These are phyloP conservation scores for Xiphophorus couchianus DNA, from an alignment of 2,113 vertebrate species.

Conservation along the genomic window DNA sequence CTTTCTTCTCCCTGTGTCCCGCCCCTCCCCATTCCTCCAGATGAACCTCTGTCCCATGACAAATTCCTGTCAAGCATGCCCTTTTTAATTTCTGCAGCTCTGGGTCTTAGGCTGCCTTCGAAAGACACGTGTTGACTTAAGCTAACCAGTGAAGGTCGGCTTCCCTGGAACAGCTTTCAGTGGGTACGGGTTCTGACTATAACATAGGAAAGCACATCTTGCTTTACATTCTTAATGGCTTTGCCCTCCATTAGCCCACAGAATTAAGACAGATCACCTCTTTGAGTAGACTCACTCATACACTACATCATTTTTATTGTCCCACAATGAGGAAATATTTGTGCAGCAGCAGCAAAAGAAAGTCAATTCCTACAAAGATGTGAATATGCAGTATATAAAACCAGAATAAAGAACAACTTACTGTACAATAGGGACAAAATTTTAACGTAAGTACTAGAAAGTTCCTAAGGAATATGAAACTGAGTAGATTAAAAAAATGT, in stretches of 20 bases:
- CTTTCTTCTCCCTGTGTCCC: constrained; percentile 36
- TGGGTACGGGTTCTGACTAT: constrained; percentile 38
- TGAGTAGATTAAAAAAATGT: no score
- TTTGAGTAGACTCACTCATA: constrained; percentile 34
- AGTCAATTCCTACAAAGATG: no score
- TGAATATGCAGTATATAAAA: no score
- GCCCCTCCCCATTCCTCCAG: constrained; percentile 5
- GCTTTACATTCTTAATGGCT: constrained; percentile 73
- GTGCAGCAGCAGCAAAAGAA: no score
- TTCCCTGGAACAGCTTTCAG: constrained; percentile 34
- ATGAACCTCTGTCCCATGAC: constrained; percentile 17
- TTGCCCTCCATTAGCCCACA: constrained; percentile 75
- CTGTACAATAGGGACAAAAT: no score
- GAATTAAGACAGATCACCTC: constrained; percentile 79
- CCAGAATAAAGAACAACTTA: no score
- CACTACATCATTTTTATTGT: constrained; percentile 12
- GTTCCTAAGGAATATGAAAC: no score
- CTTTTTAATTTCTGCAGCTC: constrained; percentile 17
- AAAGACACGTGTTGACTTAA: constrained; percentile 25
- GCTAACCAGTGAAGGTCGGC: constrained; percentile 65
- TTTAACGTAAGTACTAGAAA: no score
- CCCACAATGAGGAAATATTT: no score
- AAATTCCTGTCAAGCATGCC: constrained; percentile 45
- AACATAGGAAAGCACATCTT: constrained; percentile 64
- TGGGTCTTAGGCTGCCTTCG: constrained; percentile 17